Conservation (phyloP, 2,113 vertebrate genomes). For the Platysternon megacephalum region DNA sequence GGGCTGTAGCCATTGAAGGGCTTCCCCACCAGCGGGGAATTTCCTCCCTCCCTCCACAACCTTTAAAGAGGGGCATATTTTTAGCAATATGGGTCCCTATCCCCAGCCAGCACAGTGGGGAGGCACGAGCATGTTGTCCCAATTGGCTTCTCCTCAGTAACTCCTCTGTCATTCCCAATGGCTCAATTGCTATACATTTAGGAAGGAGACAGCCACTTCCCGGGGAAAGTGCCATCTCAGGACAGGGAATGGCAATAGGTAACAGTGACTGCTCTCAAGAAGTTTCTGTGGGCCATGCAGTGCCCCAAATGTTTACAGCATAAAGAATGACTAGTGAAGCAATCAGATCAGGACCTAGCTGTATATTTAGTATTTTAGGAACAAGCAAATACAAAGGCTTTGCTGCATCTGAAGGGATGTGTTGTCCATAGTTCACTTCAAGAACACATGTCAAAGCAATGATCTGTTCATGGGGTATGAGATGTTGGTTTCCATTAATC, state of each 20-base stretch:
- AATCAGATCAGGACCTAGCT: fast-evolving
- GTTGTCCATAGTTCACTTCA: background rate
- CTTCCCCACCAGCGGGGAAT: background rate
- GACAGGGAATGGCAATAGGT: background rate
- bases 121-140: background rate
- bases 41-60: background rate
- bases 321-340: background rate
- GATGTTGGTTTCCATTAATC: background rate
- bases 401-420: background rate
- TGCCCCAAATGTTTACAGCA: fast-evolving
- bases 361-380: background rate
- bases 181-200: background rate
- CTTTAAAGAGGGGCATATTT: background rate
- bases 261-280: background rate
- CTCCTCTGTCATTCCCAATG: background rate
- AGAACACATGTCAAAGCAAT: background rate
- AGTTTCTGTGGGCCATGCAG: fast-evolving
- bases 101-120: background rate
- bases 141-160: background rate
- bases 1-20: background rate
- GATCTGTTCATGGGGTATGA: conserved; percentile 5
- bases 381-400: background rate
- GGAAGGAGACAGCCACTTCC: background rate
- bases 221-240: background rate
- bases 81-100: background rate